Evolutionary conservation across 2,888 invertebrate genomes (phyloP), one percentile per base, ranked within the genome.

Genomic region (Drosophila demipolita): DNA sequence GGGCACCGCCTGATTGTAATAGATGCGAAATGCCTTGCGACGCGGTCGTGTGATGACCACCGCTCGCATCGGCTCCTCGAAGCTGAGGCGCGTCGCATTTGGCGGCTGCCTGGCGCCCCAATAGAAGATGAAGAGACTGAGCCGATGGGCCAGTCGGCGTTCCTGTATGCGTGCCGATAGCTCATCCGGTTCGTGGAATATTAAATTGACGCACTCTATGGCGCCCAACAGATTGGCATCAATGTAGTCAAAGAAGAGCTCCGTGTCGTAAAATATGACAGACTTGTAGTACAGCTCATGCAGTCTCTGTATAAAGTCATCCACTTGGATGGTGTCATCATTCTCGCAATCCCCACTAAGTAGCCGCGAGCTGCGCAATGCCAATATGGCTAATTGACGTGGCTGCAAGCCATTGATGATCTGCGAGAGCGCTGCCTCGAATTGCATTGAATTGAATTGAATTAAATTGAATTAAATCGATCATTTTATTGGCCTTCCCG

Each of bases 1-100:
- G 0, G 96, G 94, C 0, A 94, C 94, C 0, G 95, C 96, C 92
- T 96, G 96, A 91, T 96, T 96, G 92, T 96, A 96, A 91, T 95
- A 96, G 50, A 96, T 94, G 15, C 96, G 94, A 84, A 95, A 96
- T 42, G 92, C 92, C 48, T 91, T 92, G 26, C 82, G 78, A 5
- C 81, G 93, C 73, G 72, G 94, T 86, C 92, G 95, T 94, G 96
- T 96, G 70, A 96, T 95, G 53, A 96, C 94, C 23, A 95, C 95
- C 0, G 95, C 94, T 79, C 95, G 92, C 93, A 95, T 84, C 9
- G 93, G 93, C 59, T 93, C 93, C 42, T 88, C 83, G 57, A 93
- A 91, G 12, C 83, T 77, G 3, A 92, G 36, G 17, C 80, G 80
- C 0, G 69, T 60, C 3, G 79, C 92, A 92, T 53, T 94, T 85